Conservation (phyloP, 2,797 vertebrate genomes). For the Anolis apletophallus region DNA sequence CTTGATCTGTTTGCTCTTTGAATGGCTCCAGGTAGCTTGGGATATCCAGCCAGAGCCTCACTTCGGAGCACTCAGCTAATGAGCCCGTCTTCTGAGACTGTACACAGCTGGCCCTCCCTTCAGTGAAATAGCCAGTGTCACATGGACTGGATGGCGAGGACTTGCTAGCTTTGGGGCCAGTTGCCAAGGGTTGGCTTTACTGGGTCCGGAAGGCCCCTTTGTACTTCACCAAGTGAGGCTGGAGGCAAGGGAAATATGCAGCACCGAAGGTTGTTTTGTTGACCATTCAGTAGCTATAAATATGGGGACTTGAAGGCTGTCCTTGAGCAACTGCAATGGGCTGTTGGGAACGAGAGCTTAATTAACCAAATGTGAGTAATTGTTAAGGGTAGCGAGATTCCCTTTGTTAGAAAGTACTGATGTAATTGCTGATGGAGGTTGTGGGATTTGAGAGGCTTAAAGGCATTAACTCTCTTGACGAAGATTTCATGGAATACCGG, state of each 20-base stretch:
- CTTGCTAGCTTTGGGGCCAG: background rate
- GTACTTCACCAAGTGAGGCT: too few relatives aligned
- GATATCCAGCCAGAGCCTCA: too few relatives aligned
- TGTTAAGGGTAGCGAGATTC: background rate
- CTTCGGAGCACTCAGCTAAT: background rate
- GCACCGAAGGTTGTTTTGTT: background rate
- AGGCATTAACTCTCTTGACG: constrained; percentile 11
- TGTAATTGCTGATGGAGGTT: constrained; percentile 15
- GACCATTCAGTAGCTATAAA: background rate
- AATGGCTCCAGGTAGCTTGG: background rate
- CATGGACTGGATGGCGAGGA: background rate
- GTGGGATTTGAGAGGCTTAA: constrained; percentile 6
- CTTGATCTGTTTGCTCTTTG: too few relatives aligned
- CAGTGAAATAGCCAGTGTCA: background rate
- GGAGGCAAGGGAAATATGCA: background rate
- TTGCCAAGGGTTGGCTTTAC: background rate
- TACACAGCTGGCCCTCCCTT: background rate
- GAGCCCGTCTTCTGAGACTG: background rate
- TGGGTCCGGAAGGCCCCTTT: background rate
- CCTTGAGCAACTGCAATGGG: background rate
- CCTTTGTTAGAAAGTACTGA: background rate
- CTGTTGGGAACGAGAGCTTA: background rate
- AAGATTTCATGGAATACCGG: constrained; percentile 27
- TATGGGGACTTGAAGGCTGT: background rate
- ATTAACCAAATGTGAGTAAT: background rate